A percentile compares a stretch with the other conserved stretches of the same genome.
Evolutionary conservation across 2,113 vertebrate genomes (phyloP).

Genomic region (Xiphophorus maculatus): DNA sequence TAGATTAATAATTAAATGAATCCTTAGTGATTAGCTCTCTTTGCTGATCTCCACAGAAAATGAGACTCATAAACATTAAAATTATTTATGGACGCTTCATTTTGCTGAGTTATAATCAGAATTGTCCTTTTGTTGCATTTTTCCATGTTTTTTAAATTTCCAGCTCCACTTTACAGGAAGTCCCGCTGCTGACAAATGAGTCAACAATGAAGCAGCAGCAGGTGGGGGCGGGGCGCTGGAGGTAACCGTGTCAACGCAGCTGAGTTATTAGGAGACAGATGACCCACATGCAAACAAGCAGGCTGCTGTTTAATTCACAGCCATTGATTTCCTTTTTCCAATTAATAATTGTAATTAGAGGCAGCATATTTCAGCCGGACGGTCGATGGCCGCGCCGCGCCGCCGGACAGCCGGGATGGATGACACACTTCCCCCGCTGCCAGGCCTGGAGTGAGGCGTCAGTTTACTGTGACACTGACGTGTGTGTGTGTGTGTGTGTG

Average conservation of each 20-base stretch:
- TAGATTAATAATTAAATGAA: no score
- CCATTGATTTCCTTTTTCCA: constrained; percentile 96
- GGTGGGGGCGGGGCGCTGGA: not conserved
- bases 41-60: no score
- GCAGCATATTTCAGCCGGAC: constrained; percentile 85
- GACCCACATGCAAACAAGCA: constrained; percentile 78
- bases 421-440: constrained; percentile 76
- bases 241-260: constrained; percentile 12
- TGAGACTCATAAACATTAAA: no score
- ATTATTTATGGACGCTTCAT: no score
- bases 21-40: no score
- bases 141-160: not conserved
- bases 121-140: no score
- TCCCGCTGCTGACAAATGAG: constrained; percentile 37
- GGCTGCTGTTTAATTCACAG: constrained; percentile 85
- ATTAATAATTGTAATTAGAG: constrained; percentile 98
- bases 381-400: constrained; percentile 74
- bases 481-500: not conserved
- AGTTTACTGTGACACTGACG: constrained; percentile 11
- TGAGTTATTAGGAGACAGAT: constrained; percentile 63
- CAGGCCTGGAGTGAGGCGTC: constrained; percentile 30
- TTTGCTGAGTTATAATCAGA: no score
- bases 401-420: constrained; percentile 57
- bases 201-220: constrained; percentile 22
- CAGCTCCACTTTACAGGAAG: not conserved